Evolutionary conservation across 2,797 vertebrate genomes (phyloP).

Genomic region (Perodicticus potto): DNA sequence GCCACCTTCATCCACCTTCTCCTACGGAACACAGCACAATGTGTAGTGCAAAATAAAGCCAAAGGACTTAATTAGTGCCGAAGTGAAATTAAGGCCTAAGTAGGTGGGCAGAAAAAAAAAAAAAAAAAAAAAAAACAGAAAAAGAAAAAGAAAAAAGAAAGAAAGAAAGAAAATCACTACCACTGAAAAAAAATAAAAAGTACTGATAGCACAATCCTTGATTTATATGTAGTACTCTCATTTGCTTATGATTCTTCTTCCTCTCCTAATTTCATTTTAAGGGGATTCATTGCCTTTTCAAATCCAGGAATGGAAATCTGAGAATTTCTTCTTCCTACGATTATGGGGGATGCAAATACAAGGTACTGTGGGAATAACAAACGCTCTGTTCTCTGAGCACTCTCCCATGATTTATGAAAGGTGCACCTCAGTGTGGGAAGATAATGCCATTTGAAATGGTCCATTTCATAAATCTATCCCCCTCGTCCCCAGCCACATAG

Average conservation of each 20-base stretch:
- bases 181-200: neutral
- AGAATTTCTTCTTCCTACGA: conserved; percentile 39
- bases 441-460: conserved; percentile 98
- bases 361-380: conserved; percentile 90
- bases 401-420: conserved; percentile 97
- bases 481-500: conserved; percentile 85
- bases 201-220: neutral
- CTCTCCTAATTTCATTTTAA: neutral
- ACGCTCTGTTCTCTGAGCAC: conserved; percentile 92
- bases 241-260: conserved; percentile 41
- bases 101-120: neutral
- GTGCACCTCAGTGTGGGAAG: conserved; percentile 96
- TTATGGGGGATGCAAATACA: conserved; percentile 83
- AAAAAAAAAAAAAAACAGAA: too few species aligned
- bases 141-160: too few species aligned
- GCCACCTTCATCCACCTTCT: neutral
- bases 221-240: neutral
- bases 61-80: neutral
- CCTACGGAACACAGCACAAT: rapidly evolving
- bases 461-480: conserved; percentile 99
- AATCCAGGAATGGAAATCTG: neutral
- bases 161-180: neutral
- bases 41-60: conserved; percentile 35
- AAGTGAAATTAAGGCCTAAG: conserved; percentile 19
- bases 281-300: conserved; percentile 64